Base-by-base conservation (phyloP, 2,888 invertebrate genomes). In the Lasioglossum zephyrum region DNA sequence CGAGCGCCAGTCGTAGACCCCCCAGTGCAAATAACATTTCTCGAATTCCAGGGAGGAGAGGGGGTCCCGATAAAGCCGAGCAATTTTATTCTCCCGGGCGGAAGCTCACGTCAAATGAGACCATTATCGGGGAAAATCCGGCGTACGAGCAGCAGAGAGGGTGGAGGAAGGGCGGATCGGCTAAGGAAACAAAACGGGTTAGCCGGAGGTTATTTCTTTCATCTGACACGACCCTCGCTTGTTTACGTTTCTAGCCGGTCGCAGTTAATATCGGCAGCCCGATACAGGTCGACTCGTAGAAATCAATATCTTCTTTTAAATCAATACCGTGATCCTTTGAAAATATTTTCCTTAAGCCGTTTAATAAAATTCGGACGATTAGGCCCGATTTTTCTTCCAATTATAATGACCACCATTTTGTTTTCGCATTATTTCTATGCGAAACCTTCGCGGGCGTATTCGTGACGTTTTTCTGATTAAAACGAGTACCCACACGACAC, bases 1-100 rank as follows among this genome's bases (percentile, higher is more conserved):
- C 66, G 66, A 18, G 49, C 41, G 39, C 36, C 31, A 60, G 31
- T 31, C 13, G n/a, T 31, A 44, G 53, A 0, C 53, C 8, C 22
- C 22, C 49, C 44, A 73, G 84, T 70, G 79, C 76, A 85, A 85
- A 85, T 84, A 85, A 84, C 85, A 73, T 77, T 77, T 74, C 66
- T 70, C 77, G 73, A 73, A 77, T 84, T 80, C 79, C 63, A 1
- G 31, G 36, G 3, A n/a, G 57, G 60, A 41, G 5, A 44, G 26
- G 53, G 53, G 8, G 2, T 1, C 44, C 44, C 77, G 84, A 85
- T 85, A 86, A 86, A 86, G 63, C 72, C 75, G 47, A 16, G 84
- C 84, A 84, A 86, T 86, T 84, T 81, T 84, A 74, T 84, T 73
- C 41, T 36, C 36, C 6, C 36, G 53, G 31, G 72, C 80, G 81